Conservation (phyloP, 2,888 invertebrate species). For the Cantharis flavilabris region DNA sequence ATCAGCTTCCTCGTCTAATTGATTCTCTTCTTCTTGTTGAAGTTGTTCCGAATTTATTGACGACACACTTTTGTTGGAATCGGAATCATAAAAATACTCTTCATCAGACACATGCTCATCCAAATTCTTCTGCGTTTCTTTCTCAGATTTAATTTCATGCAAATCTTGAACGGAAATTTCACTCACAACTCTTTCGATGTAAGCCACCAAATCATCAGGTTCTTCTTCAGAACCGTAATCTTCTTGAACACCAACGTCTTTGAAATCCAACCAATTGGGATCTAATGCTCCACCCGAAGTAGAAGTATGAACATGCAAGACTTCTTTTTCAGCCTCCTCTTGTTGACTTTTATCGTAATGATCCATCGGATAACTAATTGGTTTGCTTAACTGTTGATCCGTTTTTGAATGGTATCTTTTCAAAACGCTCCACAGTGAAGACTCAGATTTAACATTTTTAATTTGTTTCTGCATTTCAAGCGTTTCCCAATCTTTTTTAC, state of each 20-base stretch:
- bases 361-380: slow-evolving; percentile 24
- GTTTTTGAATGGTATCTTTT: slow-evolving; percentile 2
- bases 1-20: neutral
- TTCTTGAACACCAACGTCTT: slow-evolving; percentile 14
- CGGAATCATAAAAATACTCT: slow-evolving; percentile 21
- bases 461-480: slow-evolving; percentile 13
- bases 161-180: slow-evolving; percentile 27
- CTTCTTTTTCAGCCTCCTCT: neutral
- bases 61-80: neutral
- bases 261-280: slow-evolving; percentile 14
- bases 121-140: slow-evolving; percentile 16
- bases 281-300: slow-evolving; percentile 17
- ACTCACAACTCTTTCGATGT: slow-evolving; percentile 23
- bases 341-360: slow-evolving; percentile 1
- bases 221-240: slow-evolving; percentile 8
- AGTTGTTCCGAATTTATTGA: slow-evolving; percentile 9
- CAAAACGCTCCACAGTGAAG: slow-evolving; percentile 24
- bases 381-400: slow-evolving; percentile 5
- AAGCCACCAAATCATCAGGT: slow-evolving; percentile 25
- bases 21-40: neutral
- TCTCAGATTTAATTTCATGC: neutral
- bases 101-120: slow-evolving; percentile 20
- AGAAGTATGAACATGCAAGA: slow-evolving; percentile 8
- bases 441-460: slow-evolving; percentile 3
- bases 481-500: slow-evolving; percentile 12